A percentile compares a stretch with the other conserved stretches of the same genome.
Evolutionary conservation across 2,888 invertebrate genomes (phyloP).

Genomic region (Drosophila tanythrix): DNA sequence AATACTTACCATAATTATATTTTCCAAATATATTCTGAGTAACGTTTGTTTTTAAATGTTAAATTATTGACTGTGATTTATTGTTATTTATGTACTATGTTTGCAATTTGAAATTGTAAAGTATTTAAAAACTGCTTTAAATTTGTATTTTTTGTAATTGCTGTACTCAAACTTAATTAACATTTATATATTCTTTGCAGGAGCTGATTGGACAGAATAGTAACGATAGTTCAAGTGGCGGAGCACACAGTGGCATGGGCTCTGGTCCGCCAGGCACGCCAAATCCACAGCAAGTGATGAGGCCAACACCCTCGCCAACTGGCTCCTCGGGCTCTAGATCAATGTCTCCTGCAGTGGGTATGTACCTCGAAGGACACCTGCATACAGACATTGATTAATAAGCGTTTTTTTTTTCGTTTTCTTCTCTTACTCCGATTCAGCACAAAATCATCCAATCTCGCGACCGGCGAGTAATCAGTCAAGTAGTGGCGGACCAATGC

Average conservation of each 20-base stretch:
- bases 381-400: not conserved
- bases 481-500: conserved; percentile 85
- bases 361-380: conserved; percentile 84
- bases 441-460: conserved; percentile 97
- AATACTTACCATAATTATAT: not conserved
- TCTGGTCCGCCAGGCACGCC: conserved; percentile 87
- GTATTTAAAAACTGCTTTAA: not conserved
- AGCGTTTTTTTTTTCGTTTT: not conserved
- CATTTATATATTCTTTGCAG: conserved; percentile 84
- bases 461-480: conserved; percentile 94
- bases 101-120: not conserved
- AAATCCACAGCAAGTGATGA: conserved; percentile 92
- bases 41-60: not conserved
- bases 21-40: not conserved
- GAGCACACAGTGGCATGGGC: conserved; percentile 88
- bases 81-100: not conserved
- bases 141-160: not conserved
- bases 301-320: conserved; percentile 96
- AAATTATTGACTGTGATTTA: not conserved
- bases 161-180: not conserved
- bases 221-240: conserved; percentile 93
- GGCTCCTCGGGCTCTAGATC: conserved; percentile 97
- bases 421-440: conserved; percentile 44
- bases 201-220: conserved; percentile 94
- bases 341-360: conserved; percentile 98